These are phyloP conservation scores for Diabrotica undecimpunctata DNA, from an alignment of 1,140 invertebrate species.

Conservation along the genomic window DNA sequence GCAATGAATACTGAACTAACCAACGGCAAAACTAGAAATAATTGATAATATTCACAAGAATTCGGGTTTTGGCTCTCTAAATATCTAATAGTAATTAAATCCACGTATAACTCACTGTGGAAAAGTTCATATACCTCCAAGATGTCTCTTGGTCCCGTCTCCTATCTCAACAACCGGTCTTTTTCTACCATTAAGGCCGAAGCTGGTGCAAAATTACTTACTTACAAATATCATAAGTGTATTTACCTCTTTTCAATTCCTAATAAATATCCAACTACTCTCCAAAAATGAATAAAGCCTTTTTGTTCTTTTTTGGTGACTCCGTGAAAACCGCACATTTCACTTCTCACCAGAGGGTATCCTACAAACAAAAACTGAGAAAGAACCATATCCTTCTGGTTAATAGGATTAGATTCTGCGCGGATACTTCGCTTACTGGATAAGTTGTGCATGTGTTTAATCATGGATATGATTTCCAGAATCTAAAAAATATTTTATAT, in stretches of 20 bases:
- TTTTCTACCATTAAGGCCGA: no score
- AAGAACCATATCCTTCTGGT: constrained; percentile 77
- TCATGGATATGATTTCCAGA: constrained; percentile 65
- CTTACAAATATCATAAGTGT: no score
- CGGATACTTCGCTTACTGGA: constrained; percentile 52
- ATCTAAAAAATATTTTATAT: constrained; percentile 40
- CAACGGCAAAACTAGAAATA: no score
- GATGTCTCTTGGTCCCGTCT: no score
- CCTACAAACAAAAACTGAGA: constrained; percentile 88
- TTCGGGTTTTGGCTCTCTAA: no score
- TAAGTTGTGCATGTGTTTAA: constrained; percentile 62
- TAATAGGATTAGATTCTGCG: constrained; percentile 51
- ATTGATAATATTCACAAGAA: no score
- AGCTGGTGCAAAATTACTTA: no score
- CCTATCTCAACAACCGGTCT: no score
- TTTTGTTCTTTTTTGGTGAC: constrained; percentile 60
- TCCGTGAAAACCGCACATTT: constrained; percentile 60
- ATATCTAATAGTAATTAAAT: no score
- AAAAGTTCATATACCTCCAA: no score
- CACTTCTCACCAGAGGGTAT: constrained; percentile 62
- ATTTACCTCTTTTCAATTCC: constrained; percentile 74
- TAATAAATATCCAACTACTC: constrained; percentile 72
- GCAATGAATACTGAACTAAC: no score
- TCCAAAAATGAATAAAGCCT: constrained; percentile 81
- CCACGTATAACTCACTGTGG: no score